Percentiles rank a stretch among this genome's conserved stretches.
These are phyloP conservation scores for Istiophorus platypterus DNA, from an alignment of 2,113 vertebrate genomes.

Conservation along the genomic window DNA sequence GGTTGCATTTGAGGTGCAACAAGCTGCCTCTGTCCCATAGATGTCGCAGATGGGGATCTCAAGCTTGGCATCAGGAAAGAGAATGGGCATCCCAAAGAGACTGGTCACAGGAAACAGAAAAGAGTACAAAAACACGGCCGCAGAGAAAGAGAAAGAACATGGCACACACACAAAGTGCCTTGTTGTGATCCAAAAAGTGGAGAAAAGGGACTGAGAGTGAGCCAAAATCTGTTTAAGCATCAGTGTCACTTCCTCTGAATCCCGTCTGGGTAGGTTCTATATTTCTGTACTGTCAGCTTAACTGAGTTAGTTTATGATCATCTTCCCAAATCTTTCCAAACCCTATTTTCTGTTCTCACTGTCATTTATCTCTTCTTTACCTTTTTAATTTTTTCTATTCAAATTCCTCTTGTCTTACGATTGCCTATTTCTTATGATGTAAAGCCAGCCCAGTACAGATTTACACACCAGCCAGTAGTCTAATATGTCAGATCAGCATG, in stretches of 20 bases:
- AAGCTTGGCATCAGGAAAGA: conserved; percentile 65
- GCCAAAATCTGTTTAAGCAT: conserved; percentile 43
- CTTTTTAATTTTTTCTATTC: conserved; percentile 35
- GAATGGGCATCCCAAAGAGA: conserved; percentile 60
- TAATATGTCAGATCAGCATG: conserved; percentile 12
- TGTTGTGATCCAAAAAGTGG: conserved; percentile 37
- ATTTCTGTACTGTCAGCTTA: conserved; percentile 30
- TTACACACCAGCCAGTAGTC: conserved; percentile 13
- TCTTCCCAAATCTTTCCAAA: conserved; percentile 28
- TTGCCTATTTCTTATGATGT: conserved; percentile 30
- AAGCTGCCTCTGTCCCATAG: conserved; percentile 65
- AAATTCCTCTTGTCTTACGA: conserved; percentile 32
- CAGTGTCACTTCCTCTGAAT: conserved; percentile 48
- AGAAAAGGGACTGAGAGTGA: conserved; percentile 17
- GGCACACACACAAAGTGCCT: conserved; percentile 36
- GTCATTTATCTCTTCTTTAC: conserved; percentile 27
- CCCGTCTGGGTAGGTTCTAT: conserved; percentile 30
- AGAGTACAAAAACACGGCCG: conserved; percentile 51
- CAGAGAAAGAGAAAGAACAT: conserved; percentile 45
- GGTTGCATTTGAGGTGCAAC: conserved; percentile 74
- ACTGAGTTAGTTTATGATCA: conserved; percentile 48
- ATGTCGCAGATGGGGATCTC: conserved; percentile 74
- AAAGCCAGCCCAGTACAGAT: conserved; percentile 3
- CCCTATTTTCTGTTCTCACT: conserved; percentile 31
- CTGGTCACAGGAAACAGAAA: conserved; percentile 48